A percentile compares a stretch with the other conserved stretches of the same genome.
Conservation (phyloP, 2,888 invertebrate genomes). For the Cephus runcator region DNA sequence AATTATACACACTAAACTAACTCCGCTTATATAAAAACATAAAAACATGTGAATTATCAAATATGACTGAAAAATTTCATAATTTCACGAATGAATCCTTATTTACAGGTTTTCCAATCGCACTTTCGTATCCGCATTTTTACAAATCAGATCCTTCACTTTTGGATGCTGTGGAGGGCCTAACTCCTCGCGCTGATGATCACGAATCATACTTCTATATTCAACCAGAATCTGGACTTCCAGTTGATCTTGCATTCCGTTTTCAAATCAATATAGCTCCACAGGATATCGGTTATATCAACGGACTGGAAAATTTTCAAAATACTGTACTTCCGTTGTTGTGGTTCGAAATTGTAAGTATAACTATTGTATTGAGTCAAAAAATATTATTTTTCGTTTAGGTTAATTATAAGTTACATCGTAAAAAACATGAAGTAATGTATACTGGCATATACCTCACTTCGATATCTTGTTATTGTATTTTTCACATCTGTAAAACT, state of each 20-base stretch:
- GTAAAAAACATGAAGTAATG: no score
- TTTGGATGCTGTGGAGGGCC: constrained; percentile 75
- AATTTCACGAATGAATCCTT: constrained; percentile 1
- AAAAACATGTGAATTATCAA: neutral
- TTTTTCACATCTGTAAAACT: neutral
- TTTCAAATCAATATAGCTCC: constrained; percentile 91
- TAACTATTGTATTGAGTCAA: neutral
- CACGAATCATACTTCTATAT: constrained; percentile 81
- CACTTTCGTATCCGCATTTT: constrained; percentile 89
- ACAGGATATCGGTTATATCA: constrained; percentile 74
- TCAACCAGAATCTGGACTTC: constrained; percentile 84
- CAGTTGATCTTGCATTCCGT: constrained; percentile 80
- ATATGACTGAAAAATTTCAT: neutral
- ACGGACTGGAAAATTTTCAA: constrained; percentile 75
- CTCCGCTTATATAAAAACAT: neutral
- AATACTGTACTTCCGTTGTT: constrained; percentile 82
- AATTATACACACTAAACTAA: neutral
- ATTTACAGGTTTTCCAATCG: constrained; percentile 81
- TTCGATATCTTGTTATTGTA: neutral
- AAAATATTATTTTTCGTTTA: neutral
- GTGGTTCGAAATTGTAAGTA: constrained; percentile 92
- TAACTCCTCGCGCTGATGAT: constrained; percentile 70
- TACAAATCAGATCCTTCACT: constrained; percentile 77
- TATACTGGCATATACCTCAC: no score
- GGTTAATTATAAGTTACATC: neutral